Base-by-base conservation (phyloP, 2,888 invertebrate species). In the Callimorpha dominula region DNA sequence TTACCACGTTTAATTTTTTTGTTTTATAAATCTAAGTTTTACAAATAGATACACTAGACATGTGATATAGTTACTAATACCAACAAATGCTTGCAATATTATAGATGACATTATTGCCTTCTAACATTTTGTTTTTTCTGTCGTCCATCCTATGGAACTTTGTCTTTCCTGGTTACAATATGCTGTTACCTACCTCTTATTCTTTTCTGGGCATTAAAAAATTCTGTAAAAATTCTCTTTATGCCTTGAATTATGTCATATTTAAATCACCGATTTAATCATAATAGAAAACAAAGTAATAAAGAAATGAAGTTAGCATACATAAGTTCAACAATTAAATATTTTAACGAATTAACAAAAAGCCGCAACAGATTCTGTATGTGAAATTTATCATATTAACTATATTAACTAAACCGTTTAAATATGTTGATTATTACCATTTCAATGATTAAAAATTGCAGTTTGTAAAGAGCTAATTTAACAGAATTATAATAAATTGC, bases 401-500 rank as follows among this genome's bases (percentile, higher is more conserved):
- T 12, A 11, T 11, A 31, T 46, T 46, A 60, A 31, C 57, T 31
- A 60, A 31, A 60, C 31, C 20, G 31, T 60, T 31, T 1, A 31
- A 64, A 64, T 43, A 17, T 64, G 2, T 52, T 31, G 7, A 81
- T 80, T 82, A 64, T 80, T 71, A 77, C 78, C 72, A 80, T 81
- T 80, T 78, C 50, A 80, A 80, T 80, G 75, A 82, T 76, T 80
- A 81, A 75, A 80, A 70, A 80, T 75, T 75, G 71, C 17, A 77
- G 71, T 77, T 82, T 78, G 78, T 74, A 78, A 76, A 74, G 82
- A 71, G 69, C 65, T 79, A 79, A 76, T 82, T 60, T 82, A 81
- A 76, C 74, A 73, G 73, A 73, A 78, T 81, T 81, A 81, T 81
- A 81, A 80, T 82, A 75, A 78, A 79, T 82, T 76, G 77, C 75